These are phyloP conservation scores for Eublepharis macularius DNA, from an alignment of 2,113 vertebrate species.

Conservation along the genomic window DNA sequence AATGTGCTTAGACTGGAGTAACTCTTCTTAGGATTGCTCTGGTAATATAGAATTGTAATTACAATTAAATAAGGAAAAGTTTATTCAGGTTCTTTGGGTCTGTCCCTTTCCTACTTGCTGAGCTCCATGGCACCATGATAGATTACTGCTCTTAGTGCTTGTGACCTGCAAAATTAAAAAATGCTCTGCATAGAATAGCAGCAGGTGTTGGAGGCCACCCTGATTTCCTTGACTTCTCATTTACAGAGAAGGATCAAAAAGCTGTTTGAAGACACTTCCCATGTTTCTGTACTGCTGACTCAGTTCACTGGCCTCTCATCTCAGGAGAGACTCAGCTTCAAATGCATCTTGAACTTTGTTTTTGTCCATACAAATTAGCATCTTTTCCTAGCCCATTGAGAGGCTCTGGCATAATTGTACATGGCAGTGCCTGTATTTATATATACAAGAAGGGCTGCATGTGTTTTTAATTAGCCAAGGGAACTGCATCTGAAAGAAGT, in stretches of 20 bases:
- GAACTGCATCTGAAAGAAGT: background rate
- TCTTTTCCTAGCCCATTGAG: no score
- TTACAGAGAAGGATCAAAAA: constrained; percentile 8
- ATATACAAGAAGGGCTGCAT: background rate
- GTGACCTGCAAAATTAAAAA: background rate
- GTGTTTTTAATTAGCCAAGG: background rate
- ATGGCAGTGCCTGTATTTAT: no score
- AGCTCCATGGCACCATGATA: background rate
- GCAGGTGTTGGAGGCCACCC: background rate
- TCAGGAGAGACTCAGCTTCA: background rate
- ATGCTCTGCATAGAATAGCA: background rate
- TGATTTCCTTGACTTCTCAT: background rate
- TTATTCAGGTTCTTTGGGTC: background rate
- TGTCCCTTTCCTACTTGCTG: background rate
- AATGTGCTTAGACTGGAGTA: no score
- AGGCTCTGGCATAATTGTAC: background rate
- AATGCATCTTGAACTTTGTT: background rate
- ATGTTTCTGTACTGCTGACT: background rate
- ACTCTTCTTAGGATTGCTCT: no score
- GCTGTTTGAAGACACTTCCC: background rate
- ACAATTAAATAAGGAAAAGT: background rate
- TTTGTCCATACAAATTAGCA: background rate
- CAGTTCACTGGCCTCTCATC: background rate
- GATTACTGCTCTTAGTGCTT: background rate
- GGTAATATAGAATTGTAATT: background rate